Base-by-base conservation (phyloP, 2,797 vertebrate genomes). In the Leptoclinus maculatus region DNA sequence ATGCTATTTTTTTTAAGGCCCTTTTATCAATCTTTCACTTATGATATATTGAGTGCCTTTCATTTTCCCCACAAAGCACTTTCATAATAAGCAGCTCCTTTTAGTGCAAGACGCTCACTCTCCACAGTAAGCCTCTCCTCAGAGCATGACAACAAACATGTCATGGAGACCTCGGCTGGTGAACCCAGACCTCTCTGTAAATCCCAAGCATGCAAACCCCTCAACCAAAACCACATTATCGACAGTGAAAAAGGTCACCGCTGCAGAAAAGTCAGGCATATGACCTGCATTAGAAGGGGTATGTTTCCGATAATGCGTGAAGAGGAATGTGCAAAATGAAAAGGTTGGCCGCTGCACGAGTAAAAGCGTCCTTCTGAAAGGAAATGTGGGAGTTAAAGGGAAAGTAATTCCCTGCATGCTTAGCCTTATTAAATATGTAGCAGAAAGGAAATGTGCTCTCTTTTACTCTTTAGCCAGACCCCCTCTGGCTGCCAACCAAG, bases 361-460 rank as follows among this genome's bases (percentile, higher is more conserved):
- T 71, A 76, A 83, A 87, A 74, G 77, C 74, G 45, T 71, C 51
- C 64, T 72, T 90, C 64, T 86, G 79, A 86, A 54, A 91, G 90
- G 90, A 93, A 91, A 91, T 83, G 81, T 73, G 74, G 72, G 74
- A 91, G 76, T 90, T 90, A 86, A 89, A 88, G 83, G 81, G 57
- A 87, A 80, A 80, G 84, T 88, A 84, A 91, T 93, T 93, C 87
- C 86, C 85, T 68, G 87, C 91, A 81, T 92, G 90, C 92, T 93
- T 89, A 83, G 78, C 79, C 85, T 94, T 93, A 94, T 93, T 91
- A 93, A 93, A 92, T 92, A 93, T 92, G 89, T 87, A 91, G 83
- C 84, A 88, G 76, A 82, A 79, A 92, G 91, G 91, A 92, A 93
- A 94, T 91, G 90, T 91, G 89, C 71, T 82, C 82, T 83, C 76